Evolutionary conservation across 2,113 vertebrate species (phyloP).

Genomic region (Monopterus albus): DNA sequence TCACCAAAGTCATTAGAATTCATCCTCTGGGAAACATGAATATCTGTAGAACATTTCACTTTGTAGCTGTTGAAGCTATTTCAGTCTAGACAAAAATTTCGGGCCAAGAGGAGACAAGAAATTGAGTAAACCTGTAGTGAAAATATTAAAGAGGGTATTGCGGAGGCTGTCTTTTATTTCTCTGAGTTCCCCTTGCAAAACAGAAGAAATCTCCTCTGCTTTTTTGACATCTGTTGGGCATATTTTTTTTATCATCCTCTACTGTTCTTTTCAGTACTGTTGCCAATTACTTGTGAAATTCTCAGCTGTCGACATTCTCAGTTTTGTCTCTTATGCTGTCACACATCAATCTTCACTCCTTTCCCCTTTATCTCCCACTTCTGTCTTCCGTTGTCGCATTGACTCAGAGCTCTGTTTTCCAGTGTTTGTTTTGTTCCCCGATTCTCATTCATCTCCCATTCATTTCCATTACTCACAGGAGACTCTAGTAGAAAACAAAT

Average conservation of each 20-base stretch:
- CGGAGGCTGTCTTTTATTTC: neutral
- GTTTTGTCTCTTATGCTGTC: constrained; percentile 18
- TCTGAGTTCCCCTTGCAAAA: neutral
- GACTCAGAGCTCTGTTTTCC: constrained; percentile 19
- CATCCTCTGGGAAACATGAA: neutral
- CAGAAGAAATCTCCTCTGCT: neutral
- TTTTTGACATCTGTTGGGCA: neutral
- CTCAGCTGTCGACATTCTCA: neutral
- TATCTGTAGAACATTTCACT: neutral
- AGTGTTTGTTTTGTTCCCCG: constrained; percentile 36
- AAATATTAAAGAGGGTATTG: neutral
- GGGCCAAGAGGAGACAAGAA: too few relatives aligned
- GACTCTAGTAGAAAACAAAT: neutral
- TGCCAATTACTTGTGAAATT: constrained; percentile 24
- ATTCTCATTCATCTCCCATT: constrained; percentile 32
- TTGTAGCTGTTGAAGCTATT: neutral
- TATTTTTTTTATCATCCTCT: constrained; percentile 14
- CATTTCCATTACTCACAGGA: constrained; percentile 35
- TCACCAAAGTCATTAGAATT: too few relatives aligned
- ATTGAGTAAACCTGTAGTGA: too few relatives aligned
- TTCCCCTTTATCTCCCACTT: neutral
- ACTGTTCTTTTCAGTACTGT: constrained; percentile 14
- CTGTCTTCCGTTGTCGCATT: neutral
- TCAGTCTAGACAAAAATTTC: neutral
- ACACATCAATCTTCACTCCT: constrained; percentile 9